phyloP scores from a whole-genome alignment of 2,113 vertebrate genomes.

The Thermophis baileyi region DNA sequence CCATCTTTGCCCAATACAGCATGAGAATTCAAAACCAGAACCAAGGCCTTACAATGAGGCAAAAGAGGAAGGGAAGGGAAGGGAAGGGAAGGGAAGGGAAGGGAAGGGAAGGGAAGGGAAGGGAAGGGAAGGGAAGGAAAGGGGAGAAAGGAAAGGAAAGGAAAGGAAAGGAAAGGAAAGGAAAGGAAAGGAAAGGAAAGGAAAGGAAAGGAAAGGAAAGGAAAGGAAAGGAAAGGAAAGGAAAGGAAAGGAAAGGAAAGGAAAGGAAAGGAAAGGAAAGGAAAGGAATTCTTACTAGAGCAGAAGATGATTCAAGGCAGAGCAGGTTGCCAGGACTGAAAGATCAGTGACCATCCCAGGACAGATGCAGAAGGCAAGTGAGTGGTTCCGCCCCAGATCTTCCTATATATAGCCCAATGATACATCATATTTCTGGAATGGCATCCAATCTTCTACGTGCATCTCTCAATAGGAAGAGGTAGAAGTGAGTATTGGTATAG shows the following conservation, averaged over 20 bases:
- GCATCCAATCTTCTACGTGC: neutral
- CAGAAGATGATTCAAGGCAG: neutral
- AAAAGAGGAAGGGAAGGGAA: no score
- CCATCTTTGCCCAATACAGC: no score
- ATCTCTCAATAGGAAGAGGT: neutral
- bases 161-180: neutral
- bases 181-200: no score
- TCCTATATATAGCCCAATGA: slow-evolving; percentile 16
- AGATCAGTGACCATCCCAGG: slow-evolving; percentile 2
- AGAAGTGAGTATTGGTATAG: neutral
- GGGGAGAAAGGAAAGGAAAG: no score
- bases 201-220: neutral
- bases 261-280: neutral
- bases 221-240: no score
- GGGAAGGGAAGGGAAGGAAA: no score
- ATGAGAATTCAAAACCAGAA: no score
- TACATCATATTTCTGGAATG: neutral
- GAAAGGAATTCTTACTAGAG: slow-evolving; percentile 1
- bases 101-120: no score
- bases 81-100: no score
- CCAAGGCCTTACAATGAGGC: no score
- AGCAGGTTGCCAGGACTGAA: neutral
- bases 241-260: no score
- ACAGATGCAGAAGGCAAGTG: neutral
- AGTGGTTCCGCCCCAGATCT: neutral